Conservation (phyloP, 1,140 invertebrate species). For the Tetranychus urticae region DNA sequence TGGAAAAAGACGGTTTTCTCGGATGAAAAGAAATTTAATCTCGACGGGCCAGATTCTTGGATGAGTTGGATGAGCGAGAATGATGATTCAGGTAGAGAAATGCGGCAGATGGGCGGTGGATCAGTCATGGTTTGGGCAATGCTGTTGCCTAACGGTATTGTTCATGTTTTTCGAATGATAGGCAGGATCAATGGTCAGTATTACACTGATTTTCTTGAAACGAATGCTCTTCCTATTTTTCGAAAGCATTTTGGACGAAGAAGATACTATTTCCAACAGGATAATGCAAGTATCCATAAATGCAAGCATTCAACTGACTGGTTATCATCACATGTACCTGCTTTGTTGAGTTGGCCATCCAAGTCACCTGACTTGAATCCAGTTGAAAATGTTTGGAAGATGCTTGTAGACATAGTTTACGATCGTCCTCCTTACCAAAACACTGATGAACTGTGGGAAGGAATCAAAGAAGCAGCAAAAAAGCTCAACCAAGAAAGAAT, state of each 20-base stretch:
- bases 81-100: too few species aligned
- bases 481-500: not conserved
- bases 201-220: not conserved
- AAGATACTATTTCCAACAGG: constrained; percentile 1
- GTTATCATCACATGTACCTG: not conserved
- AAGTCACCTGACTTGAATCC: not conserved
- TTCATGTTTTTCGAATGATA: too few species aligned
- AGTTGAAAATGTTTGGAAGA: not conserved
- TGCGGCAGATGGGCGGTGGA: too few species aligned
- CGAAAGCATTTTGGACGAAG: not conserved
- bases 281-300: constrained; percentile 1
- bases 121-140: too few species aligned
- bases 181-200: not conserved
- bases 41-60: constrained; percentile 11
- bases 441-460: not conserved
- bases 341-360: not conserved
- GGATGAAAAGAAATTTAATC: constrained; percentile 11
- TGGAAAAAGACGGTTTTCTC: not conserved
- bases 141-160: too few species aligned
- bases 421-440: not conserved
- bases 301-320: not conserved
- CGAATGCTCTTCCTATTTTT: not conserved
- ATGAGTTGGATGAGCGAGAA: not conserved
- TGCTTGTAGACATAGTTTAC: not conserved
- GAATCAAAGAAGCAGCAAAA: not conserved